These are phyloP conservation scores for Gavialis gangeticus DNA, from an alignment of 2,113 vertebrate genomes.

Conservation along the genomic window DNA sequence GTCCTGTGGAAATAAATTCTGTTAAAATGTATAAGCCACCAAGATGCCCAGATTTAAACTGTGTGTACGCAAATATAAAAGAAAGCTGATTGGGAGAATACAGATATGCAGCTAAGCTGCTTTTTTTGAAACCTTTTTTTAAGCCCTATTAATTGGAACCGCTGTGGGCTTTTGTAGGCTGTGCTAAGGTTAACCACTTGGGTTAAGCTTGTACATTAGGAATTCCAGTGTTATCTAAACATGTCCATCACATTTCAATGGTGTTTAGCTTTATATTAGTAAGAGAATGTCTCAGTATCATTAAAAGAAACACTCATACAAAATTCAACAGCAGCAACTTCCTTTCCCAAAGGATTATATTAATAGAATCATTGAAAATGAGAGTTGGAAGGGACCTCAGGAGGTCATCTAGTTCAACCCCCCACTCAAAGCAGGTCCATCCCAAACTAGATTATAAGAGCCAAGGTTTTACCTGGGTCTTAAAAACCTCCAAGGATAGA, in stretches of 20 bases:
- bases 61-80: slow-evolving; percentile 25
- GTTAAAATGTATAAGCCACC: slow-evolving; percentile 1
- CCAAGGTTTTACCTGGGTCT: no score
- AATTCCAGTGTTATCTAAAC: neutral
- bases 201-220: neutral
- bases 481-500: no score
- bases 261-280: neutral
- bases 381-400: no score
- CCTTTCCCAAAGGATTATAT: neutral
- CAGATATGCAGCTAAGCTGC: neutral
- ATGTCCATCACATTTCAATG: neutral
- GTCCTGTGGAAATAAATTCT: slow-evolving; percentile 1
- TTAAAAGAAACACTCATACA: neutral
- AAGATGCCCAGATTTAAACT: slow-evolving; percentile 40
- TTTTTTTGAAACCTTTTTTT: slow-evolving; percentile 26
- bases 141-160: neutral
- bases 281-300: neutral
- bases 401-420: no score
- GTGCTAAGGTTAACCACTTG: neutral
- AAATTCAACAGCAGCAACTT: neutral
- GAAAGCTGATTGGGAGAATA: neutral
- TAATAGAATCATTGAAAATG: no score
- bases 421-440: no score
- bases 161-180: neutral
- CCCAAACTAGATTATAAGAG: no score